A percentile compares a stretch with the other conserved stretches of the same genome.
These are phyloP conservation scores for Pipistrellus pygmaeus DNA, from an alignment of 2,797 vertebrate genomes.

Conservation along the genomic window DNA sequence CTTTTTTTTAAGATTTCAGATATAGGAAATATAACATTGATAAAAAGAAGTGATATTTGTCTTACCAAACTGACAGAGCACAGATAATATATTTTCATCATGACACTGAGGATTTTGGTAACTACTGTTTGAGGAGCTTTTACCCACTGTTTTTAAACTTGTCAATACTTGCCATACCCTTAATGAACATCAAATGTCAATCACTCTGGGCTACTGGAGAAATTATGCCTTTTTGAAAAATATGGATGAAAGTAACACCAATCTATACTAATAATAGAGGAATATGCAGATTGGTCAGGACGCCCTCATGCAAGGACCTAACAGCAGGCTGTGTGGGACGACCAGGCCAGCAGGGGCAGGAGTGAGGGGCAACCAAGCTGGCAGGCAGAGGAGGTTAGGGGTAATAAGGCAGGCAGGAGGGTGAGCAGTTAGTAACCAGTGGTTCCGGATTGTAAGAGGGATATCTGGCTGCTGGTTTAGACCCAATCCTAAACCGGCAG, in stretches of 20 bases:
- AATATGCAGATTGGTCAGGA: too few relatives aligned
- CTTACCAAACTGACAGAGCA: background rate
- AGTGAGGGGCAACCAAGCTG: too few relatives aligned
- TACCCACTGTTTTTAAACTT: background rate
- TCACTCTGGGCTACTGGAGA: background rate
- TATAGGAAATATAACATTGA: background rate
- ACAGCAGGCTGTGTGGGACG: too few relatives aligned
- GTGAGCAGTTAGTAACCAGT: too few relatives aligned
- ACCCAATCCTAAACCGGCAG: too few relatives aligned
- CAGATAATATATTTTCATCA: background rate
- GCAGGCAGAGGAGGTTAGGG: too few relatives aligned
- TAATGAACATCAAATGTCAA: background rate
- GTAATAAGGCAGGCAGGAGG: too few relatives aligned
- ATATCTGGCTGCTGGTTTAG: too few relatives aligned
- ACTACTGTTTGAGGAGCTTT: background rate
- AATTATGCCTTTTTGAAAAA: background rate
- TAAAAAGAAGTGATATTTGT: background rate
- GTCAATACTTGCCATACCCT: background rate
- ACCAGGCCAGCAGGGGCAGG: too few relatives aligned
- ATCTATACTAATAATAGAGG: too few relatives aligned
- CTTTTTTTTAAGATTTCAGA: background rate
- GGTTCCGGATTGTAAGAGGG: too few relatives aligned
- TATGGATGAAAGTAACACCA: background rate
- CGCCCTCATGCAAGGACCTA: too few relatives aligned
- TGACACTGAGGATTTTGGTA: background rate